Conservation (phyloP, 2,797 vertebrate species). For the Leptatherina wallacei region DNA sequence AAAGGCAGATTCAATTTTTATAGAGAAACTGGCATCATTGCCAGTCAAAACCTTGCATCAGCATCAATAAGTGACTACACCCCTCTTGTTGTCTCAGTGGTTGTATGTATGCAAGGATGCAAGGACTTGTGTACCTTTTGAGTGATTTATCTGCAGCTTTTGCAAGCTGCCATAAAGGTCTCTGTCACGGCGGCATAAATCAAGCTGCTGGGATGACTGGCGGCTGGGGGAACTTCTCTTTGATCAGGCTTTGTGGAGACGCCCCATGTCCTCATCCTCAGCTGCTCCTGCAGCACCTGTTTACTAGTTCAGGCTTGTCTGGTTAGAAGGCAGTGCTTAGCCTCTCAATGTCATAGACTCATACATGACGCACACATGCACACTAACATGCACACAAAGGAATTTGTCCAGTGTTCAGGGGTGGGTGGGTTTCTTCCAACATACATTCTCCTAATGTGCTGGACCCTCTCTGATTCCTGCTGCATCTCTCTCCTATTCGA, state of each 20-base stretch:
- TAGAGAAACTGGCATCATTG: slow-evolving; percentile 13
- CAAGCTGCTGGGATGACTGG: slow-evolving; percentile 75
- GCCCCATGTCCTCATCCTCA: slow-evolving; percentile 81
- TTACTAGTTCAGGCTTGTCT: slow-evolving; percentile 83
- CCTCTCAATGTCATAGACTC: slow-evolving; percentile 62
- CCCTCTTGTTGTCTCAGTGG: slow-evolving; percentile 4
- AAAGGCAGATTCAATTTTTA: slow-evolving; percentile 30
- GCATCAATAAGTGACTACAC: slow-evolving; percentile 9
- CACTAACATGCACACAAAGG: slow-evolving; percentile 66
- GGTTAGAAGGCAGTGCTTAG: slow-evolving; percentile 61
- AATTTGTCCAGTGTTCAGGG: slow-evolving; percentile 53
- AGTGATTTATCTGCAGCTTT: slow-evolving; percentile 53
- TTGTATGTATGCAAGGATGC: slow-evolving; percentile 17
- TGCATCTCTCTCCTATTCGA: slow-evolving; percentile 41
- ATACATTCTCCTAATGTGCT: slow-evolving; percentile 31
- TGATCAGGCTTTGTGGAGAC: slow-evolving; percentile 81
- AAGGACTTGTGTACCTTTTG: slow-evolving; percentile 39
- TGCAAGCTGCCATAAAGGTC: slow-evolving; percentile 64
- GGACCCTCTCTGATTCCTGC: slow-evolving; percentile 31
- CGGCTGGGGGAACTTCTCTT: slow-evolving; percentile 75
- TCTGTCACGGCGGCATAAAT: slow-evolving; percentile 79
- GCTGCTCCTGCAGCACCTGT: slow-evolving; percentile 82
- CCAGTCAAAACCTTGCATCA: slow-evolving; percentile 22
- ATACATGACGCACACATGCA: slow-evolving; percentile 58
- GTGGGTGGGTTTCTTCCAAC: slow-evolving; percentile 35